A percentile compares a stretch with the other conserved stretches of the same genome.
Conservation (phyloP, 2,888 invertebrate species). For the Uropetala carovei region DNA sequence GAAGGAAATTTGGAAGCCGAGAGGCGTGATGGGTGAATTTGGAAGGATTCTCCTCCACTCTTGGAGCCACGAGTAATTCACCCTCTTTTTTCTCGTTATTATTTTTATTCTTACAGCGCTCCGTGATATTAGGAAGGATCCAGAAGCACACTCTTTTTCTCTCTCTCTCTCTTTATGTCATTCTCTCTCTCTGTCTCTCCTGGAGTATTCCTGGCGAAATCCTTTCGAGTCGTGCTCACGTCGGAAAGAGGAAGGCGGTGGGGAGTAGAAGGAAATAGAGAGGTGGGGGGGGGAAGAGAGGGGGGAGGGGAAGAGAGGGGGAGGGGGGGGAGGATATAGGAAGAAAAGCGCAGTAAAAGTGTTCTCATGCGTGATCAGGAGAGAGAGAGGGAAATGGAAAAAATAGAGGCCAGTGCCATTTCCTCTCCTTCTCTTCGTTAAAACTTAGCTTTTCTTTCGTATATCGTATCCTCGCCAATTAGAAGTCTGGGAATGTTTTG, state of each 20-base stretch:
- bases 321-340: too few relatives aligned
- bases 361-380: too few relatives aligned
- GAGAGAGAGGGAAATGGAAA: too few relatives aligned
- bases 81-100: slow-evolving; percentile 23
- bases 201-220: background rate
- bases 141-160: background rate
- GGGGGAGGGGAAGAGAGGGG: too few relatives aligned
- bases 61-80: background rate
- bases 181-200: background rate
- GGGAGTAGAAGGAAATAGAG: too few relatives aligned
- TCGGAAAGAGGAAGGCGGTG: too few relatives aligned
- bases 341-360: too few relatives aligned
- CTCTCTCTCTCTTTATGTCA: too few relatives aligned
- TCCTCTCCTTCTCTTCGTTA: background rate
- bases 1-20: background rate
- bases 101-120: background rate
- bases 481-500: background rate
- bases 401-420: too few relatives aligned
- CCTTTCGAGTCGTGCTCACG: background rate
- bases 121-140: background rate
- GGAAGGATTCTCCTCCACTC: background rate
- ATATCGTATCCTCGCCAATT: slow-evolving; percentile 3
- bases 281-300: too few relatives aligned
- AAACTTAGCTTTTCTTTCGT: background rate
- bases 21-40: too few relatives aligned